phyloP scores from a whole-genome alignment of 2,797 vertebrate genomes.

The Rhodeus uyekii region DNA sequence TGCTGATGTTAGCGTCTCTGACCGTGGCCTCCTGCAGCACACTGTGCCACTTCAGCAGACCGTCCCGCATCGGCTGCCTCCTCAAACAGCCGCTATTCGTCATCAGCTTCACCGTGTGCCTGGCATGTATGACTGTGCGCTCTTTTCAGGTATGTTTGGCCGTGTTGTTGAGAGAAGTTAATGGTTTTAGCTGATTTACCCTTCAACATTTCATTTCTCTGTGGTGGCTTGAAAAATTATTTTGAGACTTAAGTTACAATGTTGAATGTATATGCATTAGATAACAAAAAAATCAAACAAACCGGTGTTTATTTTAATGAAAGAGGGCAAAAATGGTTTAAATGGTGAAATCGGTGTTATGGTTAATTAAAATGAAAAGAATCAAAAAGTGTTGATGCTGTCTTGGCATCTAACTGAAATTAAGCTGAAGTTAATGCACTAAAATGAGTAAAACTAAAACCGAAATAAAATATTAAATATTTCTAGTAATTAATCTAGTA shows the following conservation, averaged over 20 bases:
- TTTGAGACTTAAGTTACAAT: background rate
- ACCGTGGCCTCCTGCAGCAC: conserved; percentile 69
- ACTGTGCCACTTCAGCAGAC: conserved; percentile 75
- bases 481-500: too few relatives aligned
- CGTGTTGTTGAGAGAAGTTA: background rate
- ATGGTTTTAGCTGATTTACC: background rate
- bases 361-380: background rate
- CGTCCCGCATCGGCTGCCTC: conserved; percentile 70
- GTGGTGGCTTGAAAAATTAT: background rate
- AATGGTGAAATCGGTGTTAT: background rate
- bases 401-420: background rate
- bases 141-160: conserved; percentile 75
- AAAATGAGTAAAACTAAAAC: too few relatives aligned
- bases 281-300: background rate
- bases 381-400: background rate
- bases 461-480: too few relatives aligned
- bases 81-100: conserved; percentile 77
- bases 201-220: background rate
- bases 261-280: background rate
- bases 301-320: background rate
- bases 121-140: conserved; percentile 78
- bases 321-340: background rate
- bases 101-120: conserved; percentile 78
- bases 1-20: conserved; percentile 80
- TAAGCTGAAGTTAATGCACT: too few relatives aligned